Percentiles rank a stretch among this genome's conserved stretches.
Conservation (phyloP, 2,888 invertebrate species). For the Oxytorus armatus region DNA sequence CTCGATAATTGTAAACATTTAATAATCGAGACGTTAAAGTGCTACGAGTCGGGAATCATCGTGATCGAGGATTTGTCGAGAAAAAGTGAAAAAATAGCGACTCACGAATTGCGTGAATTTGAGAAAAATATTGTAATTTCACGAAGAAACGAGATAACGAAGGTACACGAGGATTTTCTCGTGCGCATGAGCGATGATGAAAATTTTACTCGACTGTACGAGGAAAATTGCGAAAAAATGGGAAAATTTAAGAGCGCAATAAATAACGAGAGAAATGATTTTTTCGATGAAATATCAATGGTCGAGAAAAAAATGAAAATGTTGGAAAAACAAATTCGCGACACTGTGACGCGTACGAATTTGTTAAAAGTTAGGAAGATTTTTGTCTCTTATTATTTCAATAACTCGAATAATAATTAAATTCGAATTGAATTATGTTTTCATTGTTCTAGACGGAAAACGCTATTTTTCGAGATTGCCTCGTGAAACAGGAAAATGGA, state of each 20-base stretch:
- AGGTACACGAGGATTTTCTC: conserved; percentile 2
- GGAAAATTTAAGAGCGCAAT: not conserved
- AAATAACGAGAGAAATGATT: not conserved
- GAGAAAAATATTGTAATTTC: not conserved
- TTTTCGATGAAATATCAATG: conserved; percentile 30
- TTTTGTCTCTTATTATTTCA: too few relatives aligned
- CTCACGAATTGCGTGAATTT: conserved; percentile 6
- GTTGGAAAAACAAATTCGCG: conserved; percentile 20
- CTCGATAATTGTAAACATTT: conserved; percentile 20
- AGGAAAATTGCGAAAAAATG: not conserved
- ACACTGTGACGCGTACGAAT: not conserved
- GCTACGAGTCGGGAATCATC: conserved; percentile 18
- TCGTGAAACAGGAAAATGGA: conserved; percentile 13
- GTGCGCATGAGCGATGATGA: not conserved
- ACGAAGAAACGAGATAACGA: conserved; percentile 21
- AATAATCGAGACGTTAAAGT: conserved; percentile 30
- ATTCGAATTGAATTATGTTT: too few relatives aligned
- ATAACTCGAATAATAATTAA: too few relatives aligned
- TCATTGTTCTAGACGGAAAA: conserved; percentile 36
- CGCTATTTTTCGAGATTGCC: not conserved
- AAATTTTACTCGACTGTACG: not conserved
- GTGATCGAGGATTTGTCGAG: not conserved
- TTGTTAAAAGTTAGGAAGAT: conserved; percentile 19
- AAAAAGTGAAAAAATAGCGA: not conserved
- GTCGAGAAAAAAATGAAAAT: conserved; percentile 19